Evolutionary conservation across 35 echinoderm and acorn worm species (phyloP).

Genomic region (Chiridota heheva): DNA sequence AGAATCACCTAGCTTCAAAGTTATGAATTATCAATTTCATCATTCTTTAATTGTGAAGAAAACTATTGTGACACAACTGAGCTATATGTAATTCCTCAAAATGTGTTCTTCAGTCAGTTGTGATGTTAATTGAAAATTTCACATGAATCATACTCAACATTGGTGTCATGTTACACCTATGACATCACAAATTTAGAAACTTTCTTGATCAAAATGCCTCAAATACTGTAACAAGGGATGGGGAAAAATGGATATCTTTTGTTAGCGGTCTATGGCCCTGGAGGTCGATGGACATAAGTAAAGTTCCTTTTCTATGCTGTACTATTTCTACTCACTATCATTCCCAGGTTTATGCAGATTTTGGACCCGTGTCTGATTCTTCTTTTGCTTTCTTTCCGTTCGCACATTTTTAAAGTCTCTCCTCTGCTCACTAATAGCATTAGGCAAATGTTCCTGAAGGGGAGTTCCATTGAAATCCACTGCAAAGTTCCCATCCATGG

Average conservation of each 20-base stretch:
- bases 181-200: not conserved
- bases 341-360: not conserved
- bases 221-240: not conserved
- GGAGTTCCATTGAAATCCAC: not conserved
- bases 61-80: too few species aligned
- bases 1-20: too few species aligned
- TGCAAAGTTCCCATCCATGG: not conserved
- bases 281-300: too few species aligned
- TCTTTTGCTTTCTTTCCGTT: constrained; percentile 24
- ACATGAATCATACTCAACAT: not conserved
- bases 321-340: not conserved
- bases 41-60: too few species aligned
- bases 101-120: too few species aligned
- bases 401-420: constrained; percentile 28
- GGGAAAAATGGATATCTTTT: not conserved
- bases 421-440: constrained; percentile 20
- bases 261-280: too few species aligned
- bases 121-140: not conserved
- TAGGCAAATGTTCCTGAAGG: constrained; percentile 8
- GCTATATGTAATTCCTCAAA: too few species aligned
- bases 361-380: constrained; percentile 28
- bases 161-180: not conserved
- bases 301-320: too few species aligned
- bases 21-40: too few species aligned
- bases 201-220: not conserved